Conservation (phyloP, 2,113 vertebrate genomes). For the Sterna hirundo region DNA sequence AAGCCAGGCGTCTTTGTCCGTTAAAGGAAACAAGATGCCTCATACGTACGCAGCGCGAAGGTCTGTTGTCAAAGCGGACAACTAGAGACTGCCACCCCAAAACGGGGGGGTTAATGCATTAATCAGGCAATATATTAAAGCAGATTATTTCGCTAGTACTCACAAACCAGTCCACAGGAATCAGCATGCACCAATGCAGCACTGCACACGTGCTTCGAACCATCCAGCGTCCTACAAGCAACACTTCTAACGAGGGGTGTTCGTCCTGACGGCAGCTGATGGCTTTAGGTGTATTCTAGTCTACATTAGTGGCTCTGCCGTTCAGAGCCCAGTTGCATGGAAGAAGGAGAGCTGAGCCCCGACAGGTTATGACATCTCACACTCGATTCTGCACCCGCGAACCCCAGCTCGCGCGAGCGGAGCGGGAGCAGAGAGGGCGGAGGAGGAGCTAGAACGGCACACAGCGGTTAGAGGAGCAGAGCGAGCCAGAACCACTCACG, state of each 20-base stretch:
- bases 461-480: background rate
- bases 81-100: background rate
- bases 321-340: background rate
- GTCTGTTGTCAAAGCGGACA: background rate
- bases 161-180: background rate
- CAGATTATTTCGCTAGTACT: background rate
- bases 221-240: background rate
- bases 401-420: background rate
- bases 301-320: background rate
- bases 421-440: background rate
- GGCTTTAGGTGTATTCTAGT: background rate
- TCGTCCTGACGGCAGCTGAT: background rate
- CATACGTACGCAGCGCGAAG: accelerated
- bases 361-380: background rate
- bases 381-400: background rate
- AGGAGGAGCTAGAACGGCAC: background rate
- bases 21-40: background rate
- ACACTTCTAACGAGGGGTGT: background rate
- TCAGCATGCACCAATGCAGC: background rate
- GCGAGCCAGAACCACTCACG: background rate
- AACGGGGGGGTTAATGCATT: background rate
- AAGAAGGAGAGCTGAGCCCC: background rate
- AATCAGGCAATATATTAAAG: background rate
- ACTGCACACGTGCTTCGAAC: background rate
- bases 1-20: background rate